These are phyloP conservation scores for Anarrhichthys ocellatus DNA, from an alignment of 2,113 vertebrate genomes.

Conservation along the genomic window DNA sequence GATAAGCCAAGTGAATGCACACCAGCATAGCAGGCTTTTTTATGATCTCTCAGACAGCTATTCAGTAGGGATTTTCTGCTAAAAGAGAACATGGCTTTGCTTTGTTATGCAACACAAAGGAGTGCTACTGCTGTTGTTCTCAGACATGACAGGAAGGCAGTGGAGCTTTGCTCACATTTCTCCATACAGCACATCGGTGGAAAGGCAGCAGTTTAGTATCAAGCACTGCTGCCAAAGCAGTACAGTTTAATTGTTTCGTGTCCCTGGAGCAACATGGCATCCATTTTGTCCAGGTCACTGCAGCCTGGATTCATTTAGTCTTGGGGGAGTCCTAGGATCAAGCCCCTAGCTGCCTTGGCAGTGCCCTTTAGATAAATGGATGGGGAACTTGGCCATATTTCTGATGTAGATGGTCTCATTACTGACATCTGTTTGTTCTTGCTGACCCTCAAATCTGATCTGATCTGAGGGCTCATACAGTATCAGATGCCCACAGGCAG, in stretches of 20 bases:
- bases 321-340: constrained; percentile 49
- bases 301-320: constrained; percentile 55
- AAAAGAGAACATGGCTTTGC: constrained; percentile 1
- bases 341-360: constrained; percentile 24
- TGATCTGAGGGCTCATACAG: constrained; percentile 26
- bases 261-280: constrained; percentile 48
- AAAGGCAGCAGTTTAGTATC: constrained; percentile 56
- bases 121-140: constrained; percentile 24
- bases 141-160: background rate
- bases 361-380: constrained; percentile 38
- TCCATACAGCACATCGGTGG: constrained; percentile 26
- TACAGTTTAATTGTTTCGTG: constrained; percentile 51
- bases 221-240: constrained; percentile 38
- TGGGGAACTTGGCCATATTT: constrained; percentile 21
- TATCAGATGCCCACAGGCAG: constrained; percentile 17
- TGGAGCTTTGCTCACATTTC: constrained; percentile 11
- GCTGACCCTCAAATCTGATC: constrained; percentile 35
- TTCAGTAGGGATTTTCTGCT: constrained; percentile 20
- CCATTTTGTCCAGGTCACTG: constrained; percentile 73
- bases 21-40: constrained; percentile 32
- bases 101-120: background rate
- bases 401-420: constrained; percentile 26
- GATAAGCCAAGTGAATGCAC: constrained; percentile 37
- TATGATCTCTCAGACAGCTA: constrained; percentile 37
- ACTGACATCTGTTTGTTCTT: constrained; percentile 41